Base-by-base conservation (phyloP, 2,797 vertebrate genomes). In the Halcyon smyrnensis region DNA sequence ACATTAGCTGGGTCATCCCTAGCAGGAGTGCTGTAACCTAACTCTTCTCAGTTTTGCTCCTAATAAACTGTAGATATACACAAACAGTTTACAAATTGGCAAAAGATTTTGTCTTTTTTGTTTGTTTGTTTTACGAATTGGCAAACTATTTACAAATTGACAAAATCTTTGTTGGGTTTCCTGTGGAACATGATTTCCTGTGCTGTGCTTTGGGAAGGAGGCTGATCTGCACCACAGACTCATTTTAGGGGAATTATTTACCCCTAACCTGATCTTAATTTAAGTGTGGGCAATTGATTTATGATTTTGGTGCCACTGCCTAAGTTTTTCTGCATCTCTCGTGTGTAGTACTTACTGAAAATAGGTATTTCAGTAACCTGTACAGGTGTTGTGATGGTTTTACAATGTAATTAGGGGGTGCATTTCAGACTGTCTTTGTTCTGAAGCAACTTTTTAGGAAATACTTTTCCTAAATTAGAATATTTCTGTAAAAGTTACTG, bases 141-240 rank as follows among this genome's bases (percentile, higher is more conserved):
- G 27, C 20, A 48, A 57, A 25, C 6, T 7, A 39, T 71, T 75
- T 85, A 36, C 21, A 39, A 43, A 17, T 60, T 39, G 15, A 25
- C 36, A 65, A 56, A 53, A 15, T 45, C 14, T 13, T 18, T 20
- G 15, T 21, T 30, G 4, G 19, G 19, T 50, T 32, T 41, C 11
- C 17, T 25, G 4, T 6, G 5, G 43, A 13, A 3, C 1, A 0
- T 37, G 41, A 14, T 78, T 82, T 90, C 16, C n/a, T 9, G 0
- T 48, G 48, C 5, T 15, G 9, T 50, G 15, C 25, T 74, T 74
- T 85, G 48, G 28, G 39, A 36, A 77, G 9, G 11, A 76, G 39
- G 7, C 21, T n/a, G 8, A 30, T 39, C 17, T 65, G 7, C 5
- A 12, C 7, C 15, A 74, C 34, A 15, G 30, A 14, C 36, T 56